These are phyloP conservation scores for Microctenopoma steveboyesi DNA, from an alignment of 2,797 vertebrate genomes.

Conservation along the genomic window DNA sequence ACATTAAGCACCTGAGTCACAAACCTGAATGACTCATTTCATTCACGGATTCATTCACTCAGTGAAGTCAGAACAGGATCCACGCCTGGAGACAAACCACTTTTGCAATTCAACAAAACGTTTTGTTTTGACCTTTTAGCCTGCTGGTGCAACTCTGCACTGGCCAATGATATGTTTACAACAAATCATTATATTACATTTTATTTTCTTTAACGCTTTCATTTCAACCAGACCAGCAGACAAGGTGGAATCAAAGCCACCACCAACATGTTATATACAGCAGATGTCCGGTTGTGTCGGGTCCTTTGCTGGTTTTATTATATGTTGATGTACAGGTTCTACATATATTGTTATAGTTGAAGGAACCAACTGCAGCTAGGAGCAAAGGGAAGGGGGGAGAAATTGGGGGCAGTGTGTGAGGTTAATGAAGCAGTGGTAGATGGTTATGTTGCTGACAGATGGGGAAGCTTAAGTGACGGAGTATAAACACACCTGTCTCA, in stretches of 20 bases:
- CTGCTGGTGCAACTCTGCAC: background rate
- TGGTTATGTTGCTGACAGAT: conserved; percentile 39
- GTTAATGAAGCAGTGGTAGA: conserved; percentile 10
- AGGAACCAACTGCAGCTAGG: background rate
- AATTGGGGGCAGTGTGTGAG: conserved; percentile 4
- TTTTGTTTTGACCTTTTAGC: background rate
- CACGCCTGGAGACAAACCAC: background rate
- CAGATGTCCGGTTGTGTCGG: background rate
- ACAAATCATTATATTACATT: background rate
- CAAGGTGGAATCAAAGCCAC: background rate
- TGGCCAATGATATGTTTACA: no score
- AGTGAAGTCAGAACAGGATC: background rate
- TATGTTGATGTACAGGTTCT: background rate
- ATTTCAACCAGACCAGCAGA: background rate
- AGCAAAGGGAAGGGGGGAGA: background rate
- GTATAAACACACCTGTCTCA: conserved; percentile 43
- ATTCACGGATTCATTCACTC: conserved; percentile 36
- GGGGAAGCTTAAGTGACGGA: conserved; percentile 18
- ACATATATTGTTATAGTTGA: background rate
- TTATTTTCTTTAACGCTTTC: background rate
- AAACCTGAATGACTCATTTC: conserved; percentile 36
- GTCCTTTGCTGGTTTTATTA: no score
- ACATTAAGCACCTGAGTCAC: conserved; percentile 6
- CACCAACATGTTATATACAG: no score
- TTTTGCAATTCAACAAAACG: background rate